Percentiles rank a stretch among this genome's conserved stretches.
Conservation (phyloP, 1,140 invertebrate species). For the Drosophila tani region DNA sequence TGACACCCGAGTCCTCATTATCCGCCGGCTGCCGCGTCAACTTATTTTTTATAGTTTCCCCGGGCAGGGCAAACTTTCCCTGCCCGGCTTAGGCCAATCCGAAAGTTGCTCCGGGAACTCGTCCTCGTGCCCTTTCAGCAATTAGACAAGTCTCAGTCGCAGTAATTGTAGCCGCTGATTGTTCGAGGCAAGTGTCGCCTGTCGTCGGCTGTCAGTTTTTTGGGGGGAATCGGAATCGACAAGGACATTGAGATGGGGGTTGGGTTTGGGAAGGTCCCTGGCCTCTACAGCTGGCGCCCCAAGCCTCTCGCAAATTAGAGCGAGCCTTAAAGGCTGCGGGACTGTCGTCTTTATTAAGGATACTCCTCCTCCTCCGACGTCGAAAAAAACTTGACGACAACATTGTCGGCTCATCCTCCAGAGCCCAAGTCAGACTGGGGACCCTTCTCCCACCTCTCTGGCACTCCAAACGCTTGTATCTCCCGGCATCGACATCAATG, state of each 20-base stretch:
- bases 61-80: conserved; percentile 31
- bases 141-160: conserved; percentile 75
- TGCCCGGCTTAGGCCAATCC: conserved; percentile 19
- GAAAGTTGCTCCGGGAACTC: conserved; percentile 15
- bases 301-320: conserved; percentile 39
- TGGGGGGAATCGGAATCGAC: conserved; percentile 4
- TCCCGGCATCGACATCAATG: conserved; percentile 47
- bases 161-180: conserved; percentile 70
- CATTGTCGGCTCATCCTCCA: conserved; percentile 32
- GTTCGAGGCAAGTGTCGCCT: conserved; percentile 46
- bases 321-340: conserved; percentile 37
- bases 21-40: conserved; percentile 26
- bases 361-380: not conserved
- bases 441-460: not conserved
- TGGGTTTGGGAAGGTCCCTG: not conserved
- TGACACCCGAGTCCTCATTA: conserved; percentile 67
- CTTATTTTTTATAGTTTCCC: conserved; percentile 47
- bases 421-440: conserved; percentile 10
- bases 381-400: conserved; percentile 30
- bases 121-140: conserved; percentile 29
- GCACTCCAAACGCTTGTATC: conserved; percentile 13
- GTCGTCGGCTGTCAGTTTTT: not conserved
- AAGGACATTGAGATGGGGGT: not conserved
- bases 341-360: conserved; percentile 43
- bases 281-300: conserved; percentile 29